These are phyloP conservation scores for Epicampocera succincta DNA, from an alignment of 2,888 invertebrate genomes.

Conservation along the genomic window DNA sequence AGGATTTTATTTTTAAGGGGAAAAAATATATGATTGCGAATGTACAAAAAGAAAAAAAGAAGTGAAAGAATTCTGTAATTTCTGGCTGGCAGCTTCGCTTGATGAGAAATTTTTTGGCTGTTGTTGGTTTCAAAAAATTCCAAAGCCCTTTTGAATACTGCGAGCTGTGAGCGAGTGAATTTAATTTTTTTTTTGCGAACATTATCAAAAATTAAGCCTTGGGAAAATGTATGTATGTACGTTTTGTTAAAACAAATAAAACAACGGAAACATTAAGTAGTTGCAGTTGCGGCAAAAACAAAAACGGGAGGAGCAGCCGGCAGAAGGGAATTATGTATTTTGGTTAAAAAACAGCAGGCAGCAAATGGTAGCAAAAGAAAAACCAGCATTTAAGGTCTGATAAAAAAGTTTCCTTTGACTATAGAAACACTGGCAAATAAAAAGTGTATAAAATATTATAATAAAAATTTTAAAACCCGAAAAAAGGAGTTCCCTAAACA, in stretches of 20 bases:
- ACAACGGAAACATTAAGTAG: conserved; percentile 56
- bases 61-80: conserved; percentile 41
- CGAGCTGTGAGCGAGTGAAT: not conserved
- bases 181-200: not conserved
- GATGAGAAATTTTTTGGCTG: conserved; percentile 16
- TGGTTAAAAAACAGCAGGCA: too few species aligned
- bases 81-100: conserved; percentile 39
- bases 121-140: conserved; percentile 8
- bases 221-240: conserved; percentile 43
- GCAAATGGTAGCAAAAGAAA: too few species aligned
- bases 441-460: too few species aligned
- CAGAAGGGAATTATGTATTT: too few species aligned
- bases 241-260: conserved; percentile 49
- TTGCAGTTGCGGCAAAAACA: conserved; percentile 2
- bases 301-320: too few species aligned
- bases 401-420: too few species aligned
- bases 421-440: too few species aligned
- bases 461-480: too few species aligned
- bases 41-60: not conserved
- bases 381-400: too few species aligned
- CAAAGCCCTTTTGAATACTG: conserved; percentile 4
- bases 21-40: too few species aligned
- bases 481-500: too few species aligned
- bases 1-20: too few species aligned
- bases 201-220: conserved; percentile 52